Conservation (phyloP, 2,797 vertebrate species). For the Propithecus deckenii region DNA sequence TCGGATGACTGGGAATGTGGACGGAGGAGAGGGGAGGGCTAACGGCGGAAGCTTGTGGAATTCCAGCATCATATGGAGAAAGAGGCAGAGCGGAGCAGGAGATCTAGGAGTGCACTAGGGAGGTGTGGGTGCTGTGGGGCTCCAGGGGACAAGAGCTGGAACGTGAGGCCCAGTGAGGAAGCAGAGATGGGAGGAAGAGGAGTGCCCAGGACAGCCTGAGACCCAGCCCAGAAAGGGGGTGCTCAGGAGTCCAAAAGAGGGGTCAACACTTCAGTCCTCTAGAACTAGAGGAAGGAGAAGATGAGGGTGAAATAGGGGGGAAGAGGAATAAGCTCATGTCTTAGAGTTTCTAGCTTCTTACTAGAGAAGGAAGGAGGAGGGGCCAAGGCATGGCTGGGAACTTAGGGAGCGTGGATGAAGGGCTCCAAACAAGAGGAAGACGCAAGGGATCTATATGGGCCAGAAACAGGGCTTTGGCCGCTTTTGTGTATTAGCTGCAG, state of each 20-base stretch:
- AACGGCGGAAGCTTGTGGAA: background rate
- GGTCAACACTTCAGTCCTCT: background rate
- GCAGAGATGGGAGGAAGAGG: too few relatives aligned
- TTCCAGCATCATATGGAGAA: background rate
- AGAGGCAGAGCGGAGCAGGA: background rate
- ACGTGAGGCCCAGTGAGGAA: accelerated
- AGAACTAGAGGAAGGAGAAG: background rate
- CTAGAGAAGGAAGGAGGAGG: background rate
- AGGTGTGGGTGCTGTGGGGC: background rate
- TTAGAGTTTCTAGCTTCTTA: background rate
- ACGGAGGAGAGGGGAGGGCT: background rate
- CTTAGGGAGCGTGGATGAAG: background rate
- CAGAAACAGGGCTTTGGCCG: background rate
- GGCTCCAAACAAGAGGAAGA: background rate
- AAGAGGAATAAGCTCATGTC: background rate
- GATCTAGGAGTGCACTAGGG: too few relatives aligned
- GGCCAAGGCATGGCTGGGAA: background rate
- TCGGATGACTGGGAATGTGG: background rate
- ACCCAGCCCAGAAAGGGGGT: background rate
- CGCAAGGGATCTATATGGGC: background rate
- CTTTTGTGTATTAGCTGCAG: background rate
- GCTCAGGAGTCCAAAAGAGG: background rate
- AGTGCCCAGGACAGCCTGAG: background rate
- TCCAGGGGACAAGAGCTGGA: background rate
- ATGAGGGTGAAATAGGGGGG: background rate